Base-by-base conservation (phyloP, 1,140 invertebrate species). In the Coelopa frigida region DNA sequence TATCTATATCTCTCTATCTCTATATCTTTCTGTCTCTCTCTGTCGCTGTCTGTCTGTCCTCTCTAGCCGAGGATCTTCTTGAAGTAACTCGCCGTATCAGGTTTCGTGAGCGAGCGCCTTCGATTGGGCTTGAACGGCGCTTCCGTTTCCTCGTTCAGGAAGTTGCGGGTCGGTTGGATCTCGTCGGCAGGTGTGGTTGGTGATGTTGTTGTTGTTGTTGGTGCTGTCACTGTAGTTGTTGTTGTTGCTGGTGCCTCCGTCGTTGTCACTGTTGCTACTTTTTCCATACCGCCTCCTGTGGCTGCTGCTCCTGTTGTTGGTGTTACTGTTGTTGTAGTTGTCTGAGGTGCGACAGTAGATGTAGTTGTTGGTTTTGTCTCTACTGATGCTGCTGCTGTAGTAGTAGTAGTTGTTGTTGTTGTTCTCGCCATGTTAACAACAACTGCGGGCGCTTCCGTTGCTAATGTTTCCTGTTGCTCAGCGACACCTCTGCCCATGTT, bases 21-120 rank as follows among this genome's bases (percentile, higher is more conserved):
- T 32, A 22, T 3, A 44, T 40, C 46, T 54, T 50, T 44, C 43
- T 55, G 29, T 24, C n/a, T 31, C 44, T 47, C 22, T 29, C 12
- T 48, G 3, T 32, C 27, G 7, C 37, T 46, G 14, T 47, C 23
- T 36, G 14, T 11, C 12, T 38, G 18, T 43, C 11, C 22, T 32
- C 12, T 48, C 35, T 69, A 69, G 50, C 66, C 66, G 53, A 69
- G 54, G 51, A 69, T 64, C 59, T 69, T 69, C 56, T 69, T 68
- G 50, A 69, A 61, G 51, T 68, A 69, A 54, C 61, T 66, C 52
- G 58, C 57, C 33, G 66, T 69, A 59, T 70, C 67, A 51, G 63
- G 63, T 44, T 70, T 69, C 49, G 63, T 69, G 27, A 70, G 58
- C 36, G 59, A 61, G 38, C 67, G 65, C 54, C 57, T 58, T 50